Conservation (phyloP, 2,797 vertebrate genomes). For the Orientallactaga sibirica region DNA sequence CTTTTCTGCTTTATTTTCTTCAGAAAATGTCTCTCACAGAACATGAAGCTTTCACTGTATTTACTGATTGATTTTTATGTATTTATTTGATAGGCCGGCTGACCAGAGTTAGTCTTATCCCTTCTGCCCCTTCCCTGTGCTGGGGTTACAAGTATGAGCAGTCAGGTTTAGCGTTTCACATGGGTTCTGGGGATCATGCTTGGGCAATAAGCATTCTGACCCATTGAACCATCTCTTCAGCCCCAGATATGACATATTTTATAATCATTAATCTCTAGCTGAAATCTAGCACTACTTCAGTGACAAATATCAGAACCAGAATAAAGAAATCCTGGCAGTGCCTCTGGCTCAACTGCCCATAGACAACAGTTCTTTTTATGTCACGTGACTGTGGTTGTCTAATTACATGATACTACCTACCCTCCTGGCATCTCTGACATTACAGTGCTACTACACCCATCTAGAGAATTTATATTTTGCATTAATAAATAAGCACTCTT, state of each 20-base stretch:
- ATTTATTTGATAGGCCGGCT: too few relatives aligned
- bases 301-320: background rate
- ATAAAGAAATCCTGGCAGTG: background rate
- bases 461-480: background rate
- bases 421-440: background rate
- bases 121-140: too few relatives aligned
- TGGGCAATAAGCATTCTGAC: too few relatives aligned
- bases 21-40: too few relatives aligned
- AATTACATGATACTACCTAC: background rate
- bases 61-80: too few relatives aligned
- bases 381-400: background rate
- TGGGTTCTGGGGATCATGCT: too few relatives aligned
- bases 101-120: too few relatives aligned
- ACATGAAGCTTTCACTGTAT: too few relatives aligned
- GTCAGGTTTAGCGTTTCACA: too few relatives aligned
- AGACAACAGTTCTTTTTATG: background rate
- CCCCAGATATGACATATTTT: background rate
- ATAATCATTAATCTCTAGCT: background rate
- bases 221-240: too few relatives aligned
- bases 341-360: background rate
- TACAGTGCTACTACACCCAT: background rate
- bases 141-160: too few relatives aligned
- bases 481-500: constrained; percentile 10
- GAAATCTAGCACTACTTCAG: background rate
- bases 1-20: too few relatives aligned